phyloP scores from a whole-genome alignment of 2,888 invertebrate species.

The Cyaniris semiargus region DNA sequence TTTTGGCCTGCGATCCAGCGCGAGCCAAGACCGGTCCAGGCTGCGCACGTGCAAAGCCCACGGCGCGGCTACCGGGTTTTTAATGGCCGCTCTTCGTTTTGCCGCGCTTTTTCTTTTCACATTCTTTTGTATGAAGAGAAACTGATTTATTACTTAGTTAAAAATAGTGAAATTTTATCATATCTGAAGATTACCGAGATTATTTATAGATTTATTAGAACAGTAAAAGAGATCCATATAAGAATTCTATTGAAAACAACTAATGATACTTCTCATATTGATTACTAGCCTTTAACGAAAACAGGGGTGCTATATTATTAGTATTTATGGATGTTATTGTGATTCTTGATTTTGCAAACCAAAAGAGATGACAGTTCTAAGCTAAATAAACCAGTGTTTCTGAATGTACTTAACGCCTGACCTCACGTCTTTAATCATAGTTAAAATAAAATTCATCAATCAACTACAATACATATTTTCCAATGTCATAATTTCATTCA shows the following conservation, averaged over 20 bases:
- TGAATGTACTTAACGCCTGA: too few relatives aligned
- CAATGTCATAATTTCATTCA: too few relatives aligned
- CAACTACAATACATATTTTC: not conserved
- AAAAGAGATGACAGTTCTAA: not conserved
- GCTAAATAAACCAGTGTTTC: not conserved
- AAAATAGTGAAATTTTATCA: not conserved
- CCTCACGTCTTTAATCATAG: not conserved
- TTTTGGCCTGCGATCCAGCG: conserved; percentile 39
- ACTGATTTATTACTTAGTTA: not conserved
- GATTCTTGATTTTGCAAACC: not conserved
- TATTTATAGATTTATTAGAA: too few relatives aligned
- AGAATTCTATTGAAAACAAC: not conserved
- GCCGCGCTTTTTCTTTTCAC: conserved; percentile 42
- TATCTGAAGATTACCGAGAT: too few relatives aligned
- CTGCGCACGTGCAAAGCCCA: conserved; percentile 66
- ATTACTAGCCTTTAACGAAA: too few relatives aligned
- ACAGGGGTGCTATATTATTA: too few relatives aligned
- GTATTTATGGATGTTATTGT: too few relatives aligned
- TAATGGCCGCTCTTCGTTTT: conserved; percentile 62
- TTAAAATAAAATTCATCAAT: not conserved
- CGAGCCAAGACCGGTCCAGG: conserved; percentile 49
- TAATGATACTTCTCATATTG: not conserved
- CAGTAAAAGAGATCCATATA: too few relatives aligned
- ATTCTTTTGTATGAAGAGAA: conserved; percentile 23
- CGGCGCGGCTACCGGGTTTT: conserved; percentile 70